Conservation (phyloP, 1,140 invertebrate species). For the Sesamia nonagrioides region DNA sequence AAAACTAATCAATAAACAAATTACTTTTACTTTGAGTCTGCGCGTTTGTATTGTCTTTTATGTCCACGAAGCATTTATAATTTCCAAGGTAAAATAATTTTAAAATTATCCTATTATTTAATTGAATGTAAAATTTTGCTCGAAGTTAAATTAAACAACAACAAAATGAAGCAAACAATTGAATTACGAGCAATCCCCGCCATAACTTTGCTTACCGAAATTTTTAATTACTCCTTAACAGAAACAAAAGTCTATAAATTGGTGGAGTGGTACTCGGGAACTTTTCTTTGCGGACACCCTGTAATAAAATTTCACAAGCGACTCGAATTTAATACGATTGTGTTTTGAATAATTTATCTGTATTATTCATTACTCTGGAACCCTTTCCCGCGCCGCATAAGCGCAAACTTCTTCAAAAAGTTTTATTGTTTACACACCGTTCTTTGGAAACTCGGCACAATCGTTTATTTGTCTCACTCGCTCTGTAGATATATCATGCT, state of each 20-base stretch:
- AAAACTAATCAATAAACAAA: neutral
- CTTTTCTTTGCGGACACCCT: conserved; percentile 63
- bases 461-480: conserved; percentile 64
- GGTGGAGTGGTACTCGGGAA: conserved; percentile 57
- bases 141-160: conserved; percentile 34
- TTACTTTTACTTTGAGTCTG: conserved; percentile 3
- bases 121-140: conserved; percentile 22
- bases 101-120: conserved; percentile 13
- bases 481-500: conserved; percentile 44
- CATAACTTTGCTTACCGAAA: conserved; percentile 48
- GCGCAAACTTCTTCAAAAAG: conserved; percentile 69
- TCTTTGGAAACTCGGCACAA: conserved; percentile 64
- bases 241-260: conserved; percentile 72
- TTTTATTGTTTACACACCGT: conserved; percentile 77
- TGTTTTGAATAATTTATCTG: conserved; percentile 80
- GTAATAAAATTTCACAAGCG: conserved; percentile 76
- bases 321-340: conserved; percentile 77
- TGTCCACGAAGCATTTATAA: neutral
- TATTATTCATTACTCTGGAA: conserved; percentile 79
- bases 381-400: conserved; percentile 68
- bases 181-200: conserved; percentile 43
- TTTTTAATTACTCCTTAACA: conserved; percentile 64
- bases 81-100: neutral
- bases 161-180: conserved; percentile 44
- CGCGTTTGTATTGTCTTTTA: neutral